Base-by-base conservation (phyloP, 53 echinoderm and acorn worm genomes). In the Temnopleurus reevesii region DNA sequence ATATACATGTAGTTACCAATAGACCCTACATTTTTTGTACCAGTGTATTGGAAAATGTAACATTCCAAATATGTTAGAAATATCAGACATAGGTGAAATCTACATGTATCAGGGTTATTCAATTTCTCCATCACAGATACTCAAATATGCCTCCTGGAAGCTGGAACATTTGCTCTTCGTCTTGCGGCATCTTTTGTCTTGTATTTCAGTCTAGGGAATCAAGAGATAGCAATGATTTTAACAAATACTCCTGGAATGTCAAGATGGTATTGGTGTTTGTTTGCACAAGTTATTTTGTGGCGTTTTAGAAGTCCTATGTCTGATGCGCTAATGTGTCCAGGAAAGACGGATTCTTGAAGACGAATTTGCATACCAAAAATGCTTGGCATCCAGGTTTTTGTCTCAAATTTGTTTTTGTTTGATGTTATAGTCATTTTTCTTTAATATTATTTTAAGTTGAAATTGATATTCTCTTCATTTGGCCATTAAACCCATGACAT, bases 201-300 rank as follows among this genome's bases (percentile, higher is more conserved):
- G 18, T 24, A 23, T 76, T 76, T n/a, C 23, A 45, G 49, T 27
- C 15, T 30, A 31, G 35, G 26, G 51, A 49, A 79, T 47, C 47
- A 79, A 79, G 46, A 79, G 47, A 77, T 77, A 47, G 77, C 77
- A 47, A 15, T 79, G 29, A 27, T 47, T 49, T 47, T 30, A 79
- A 79, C 79, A 79, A 79, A 79, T 79, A 79, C 15, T 17, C 29
- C 79, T 12, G 79, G 79, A 79, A 79, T 79, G 79, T 49, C 46
- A 28, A 12, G 79, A 26, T 47, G 5, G 28, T n/a, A 49, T 79
- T 79, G 29, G 29, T 79, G 79, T 79, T 79, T 79, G 46, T 79
- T 79, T 79, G 79, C 79, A 49, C 28, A 79, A 79, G 79, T 79
- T 79, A 79, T 79, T 79, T 79, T 49, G 46, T 79, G 79, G 46